Conservation (phyloP, 2,797 vertebrate genomes). For the Paedocypris micromegethes region DNA sequence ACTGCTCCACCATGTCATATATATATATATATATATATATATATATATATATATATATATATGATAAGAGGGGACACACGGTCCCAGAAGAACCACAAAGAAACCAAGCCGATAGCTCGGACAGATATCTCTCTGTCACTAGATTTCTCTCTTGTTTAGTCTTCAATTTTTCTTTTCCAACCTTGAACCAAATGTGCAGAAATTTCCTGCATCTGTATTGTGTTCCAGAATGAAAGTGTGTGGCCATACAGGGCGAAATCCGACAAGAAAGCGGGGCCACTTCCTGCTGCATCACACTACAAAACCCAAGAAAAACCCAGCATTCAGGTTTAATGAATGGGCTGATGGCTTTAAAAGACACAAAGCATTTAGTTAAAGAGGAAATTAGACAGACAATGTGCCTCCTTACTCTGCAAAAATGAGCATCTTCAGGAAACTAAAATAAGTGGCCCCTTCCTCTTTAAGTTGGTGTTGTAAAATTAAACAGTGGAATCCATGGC, state of each 20-base stretch:
- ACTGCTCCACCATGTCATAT: no score
- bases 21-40: no score
- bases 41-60: no score
- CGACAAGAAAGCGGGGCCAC: background rate
- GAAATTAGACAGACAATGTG: background rate
- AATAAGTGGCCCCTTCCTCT: background rate
- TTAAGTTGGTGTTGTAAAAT: conserved; percentile 6
- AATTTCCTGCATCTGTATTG: conserved; percentile 15
- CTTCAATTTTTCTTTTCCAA: conserved; percentile 13
- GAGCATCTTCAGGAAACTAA: no score
- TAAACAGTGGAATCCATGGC: background rate
- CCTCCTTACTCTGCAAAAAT: no score
- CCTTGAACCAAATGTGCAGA: conserved; percentile 1
- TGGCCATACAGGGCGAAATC: background rate
- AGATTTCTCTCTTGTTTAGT: background rate
- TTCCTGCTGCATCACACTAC: background rate
- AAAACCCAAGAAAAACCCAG: conserved; percentile 7
- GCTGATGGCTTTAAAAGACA: conserved; percentile 12
- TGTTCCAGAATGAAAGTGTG: background rate
- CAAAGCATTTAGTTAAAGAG: conserved; percentile 11
- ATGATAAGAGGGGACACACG: conserved; percentile 29
- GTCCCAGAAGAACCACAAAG: conserved; percentile 24
- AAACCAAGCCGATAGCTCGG: conserved; percentile 13
- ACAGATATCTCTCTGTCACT: conserved; percentile 3
- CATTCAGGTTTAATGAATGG: background rate